A percentile compares a stretch with the other conserved stretches of the same genome.
These are phyloP conservation scores for Malacoraja senta DNA, from an alignment of 2,797 vertebrate genomes.

Conservation along the genomic window DNA sequence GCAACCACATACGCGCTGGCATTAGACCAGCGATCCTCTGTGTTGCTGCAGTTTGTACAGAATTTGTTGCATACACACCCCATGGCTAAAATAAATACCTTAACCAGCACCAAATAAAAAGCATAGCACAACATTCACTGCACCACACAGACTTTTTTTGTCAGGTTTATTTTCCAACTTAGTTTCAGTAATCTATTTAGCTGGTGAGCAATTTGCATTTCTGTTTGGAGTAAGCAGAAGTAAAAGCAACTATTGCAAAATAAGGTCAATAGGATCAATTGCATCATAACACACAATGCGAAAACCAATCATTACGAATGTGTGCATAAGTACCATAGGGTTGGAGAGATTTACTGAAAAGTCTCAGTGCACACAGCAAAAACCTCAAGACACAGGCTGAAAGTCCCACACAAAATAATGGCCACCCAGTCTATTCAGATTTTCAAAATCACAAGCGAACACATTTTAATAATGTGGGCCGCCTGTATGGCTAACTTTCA, in stretches of 20 bases:
- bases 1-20: not conserved
- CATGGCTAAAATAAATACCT: not conserved
- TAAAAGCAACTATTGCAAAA: constrained; percentile 4
- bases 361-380: not conserved
- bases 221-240: not conserved
- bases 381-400: not conserved
- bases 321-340: too few species aligned
- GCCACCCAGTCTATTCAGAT: not conserved
- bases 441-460: not conserved
- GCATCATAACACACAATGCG: not conserved
- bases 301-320: not conserved
- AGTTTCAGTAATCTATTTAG: not conserved
- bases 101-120: not conserved
- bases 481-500: not conserved
- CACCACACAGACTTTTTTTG: not conserved
- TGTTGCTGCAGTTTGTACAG: not conserved
- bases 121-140: not conserved
- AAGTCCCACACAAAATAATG: not conserved
- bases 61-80: not conserved
- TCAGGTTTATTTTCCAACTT: not conserved
- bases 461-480: not conserved
- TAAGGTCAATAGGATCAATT: not conserved
- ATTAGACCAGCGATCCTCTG: not conserved
- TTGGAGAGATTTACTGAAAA: not conserved
- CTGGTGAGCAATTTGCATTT: not conserved